Evolutionary conservation across 2,797 vertebrate species (phyloP).

Genomic region (Ctenopoma multispine): DNA sequence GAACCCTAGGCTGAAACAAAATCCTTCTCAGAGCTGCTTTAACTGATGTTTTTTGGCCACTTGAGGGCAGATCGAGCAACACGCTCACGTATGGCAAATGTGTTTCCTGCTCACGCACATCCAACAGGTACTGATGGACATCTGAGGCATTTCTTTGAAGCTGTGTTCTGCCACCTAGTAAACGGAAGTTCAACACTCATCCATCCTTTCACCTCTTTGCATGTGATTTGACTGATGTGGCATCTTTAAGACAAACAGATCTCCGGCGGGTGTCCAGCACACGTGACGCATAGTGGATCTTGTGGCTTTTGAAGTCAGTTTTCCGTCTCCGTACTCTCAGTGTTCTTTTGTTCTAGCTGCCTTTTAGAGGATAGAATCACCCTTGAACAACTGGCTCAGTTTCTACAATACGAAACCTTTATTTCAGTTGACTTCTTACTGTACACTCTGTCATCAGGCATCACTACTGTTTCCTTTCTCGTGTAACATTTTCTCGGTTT

Average conservation of each 20-base stretch:
- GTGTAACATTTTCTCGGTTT: slow-evolving; percentile 4
- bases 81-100: background rate
- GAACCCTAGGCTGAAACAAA: background rate
- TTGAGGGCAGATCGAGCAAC: background rate
- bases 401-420: background rate
- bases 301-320: background rate
- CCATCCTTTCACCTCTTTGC: too few relatives aligned
- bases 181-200: too few relatives aligned
- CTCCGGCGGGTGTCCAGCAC: background rate
- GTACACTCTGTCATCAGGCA: background rate
- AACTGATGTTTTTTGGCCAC: background rate
- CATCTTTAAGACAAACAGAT: slow-evolving; percentile 21
- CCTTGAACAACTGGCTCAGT: background rate
- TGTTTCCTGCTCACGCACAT: too few relatives aligned
- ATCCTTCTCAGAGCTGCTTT: background rate
- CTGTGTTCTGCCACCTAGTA: too few relatives aligned
- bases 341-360: background rate
- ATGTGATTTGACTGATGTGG: too few relatives aligned
- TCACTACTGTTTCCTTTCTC: background rate
- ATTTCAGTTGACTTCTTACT: background rate
- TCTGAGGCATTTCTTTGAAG: too few relatives aligned
- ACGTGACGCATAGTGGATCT: slow-evolving; percentile 13
- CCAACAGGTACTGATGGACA: too few relatives aligned
- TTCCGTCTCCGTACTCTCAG: background rate
- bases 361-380: background rate